Conservation (phyloP, 2,888 invertebrate genomes). For the Alcis repandata region DNA sequence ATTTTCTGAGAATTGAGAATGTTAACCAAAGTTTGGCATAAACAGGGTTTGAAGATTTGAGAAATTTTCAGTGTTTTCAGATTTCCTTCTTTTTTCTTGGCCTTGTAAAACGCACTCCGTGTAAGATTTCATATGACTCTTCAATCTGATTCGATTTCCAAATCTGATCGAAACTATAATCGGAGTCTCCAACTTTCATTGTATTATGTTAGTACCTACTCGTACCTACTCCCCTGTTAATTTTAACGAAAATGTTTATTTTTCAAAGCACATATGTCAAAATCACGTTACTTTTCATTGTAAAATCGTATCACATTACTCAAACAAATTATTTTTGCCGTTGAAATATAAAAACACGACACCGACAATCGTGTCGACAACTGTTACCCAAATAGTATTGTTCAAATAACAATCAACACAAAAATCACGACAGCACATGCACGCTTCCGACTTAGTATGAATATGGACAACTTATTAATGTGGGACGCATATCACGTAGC, state of each 20-base stretch:
- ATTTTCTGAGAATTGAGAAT: neutral
- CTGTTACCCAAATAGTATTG: neutral
- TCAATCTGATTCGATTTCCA: too few species aligned
- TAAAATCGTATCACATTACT: too few species aligned
- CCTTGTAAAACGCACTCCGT: too few species aligned
- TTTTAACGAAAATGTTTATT: too few species aligned
- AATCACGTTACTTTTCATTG: too few species aligned
- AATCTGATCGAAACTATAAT: too few species aligned
- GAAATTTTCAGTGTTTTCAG: neutral
- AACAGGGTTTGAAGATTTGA: neutral
- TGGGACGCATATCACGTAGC: constrained; percentile 10
- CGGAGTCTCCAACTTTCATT: too few species aligned
- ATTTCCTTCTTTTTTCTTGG: neutral
- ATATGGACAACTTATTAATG: constrained; percentile 24
- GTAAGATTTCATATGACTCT: too few species aligned
- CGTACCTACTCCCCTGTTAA: too few species aligned
- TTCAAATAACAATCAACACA: constrained; percentile 20
- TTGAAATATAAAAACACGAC: constrained; percentile 7
- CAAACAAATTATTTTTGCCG: too few species aligned
- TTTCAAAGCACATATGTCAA: too few species aligned
- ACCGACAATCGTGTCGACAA: constrained; percentile 33
- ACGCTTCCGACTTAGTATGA: constrained; percentile 10
- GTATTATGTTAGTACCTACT: too few species aligned
- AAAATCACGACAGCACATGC: constrained; percentile 17
- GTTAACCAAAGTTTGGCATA: neutral